Percentiles rank a stretch among this genome's conserved stretches.
phyloP scores from a whole-genome alignment of 2,113 vertebrate species.

The Mobula hypostoma region DNA sequence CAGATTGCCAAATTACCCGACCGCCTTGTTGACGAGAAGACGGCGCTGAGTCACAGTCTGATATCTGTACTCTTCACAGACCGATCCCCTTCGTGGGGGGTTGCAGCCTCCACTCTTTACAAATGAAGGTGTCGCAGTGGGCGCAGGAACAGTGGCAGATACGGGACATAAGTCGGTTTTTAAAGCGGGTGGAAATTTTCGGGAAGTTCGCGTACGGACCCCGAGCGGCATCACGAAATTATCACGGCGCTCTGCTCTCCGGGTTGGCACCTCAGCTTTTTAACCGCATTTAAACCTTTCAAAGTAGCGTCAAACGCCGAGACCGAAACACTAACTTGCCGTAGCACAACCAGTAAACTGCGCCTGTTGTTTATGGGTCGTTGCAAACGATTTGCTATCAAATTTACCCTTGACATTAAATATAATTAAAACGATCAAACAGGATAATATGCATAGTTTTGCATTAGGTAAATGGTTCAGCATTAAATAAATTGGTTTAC shows the following conservation, averaged over 20 bases:
- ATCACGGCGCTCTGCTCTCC: neutral
- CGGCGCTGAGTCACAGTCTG: neutral
- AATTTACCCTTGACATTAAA: neutral
- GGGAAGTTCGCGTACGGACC: neutral
- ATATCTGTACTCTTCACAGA: neutral
- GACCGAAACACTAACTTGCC: too few relatives aligned
- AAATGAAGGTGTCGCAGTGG: neutral
- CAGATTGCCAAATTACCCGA: neutral
- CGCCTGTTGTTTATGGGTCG: neutral
- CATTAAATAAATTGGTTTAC: too few relatives aligned
- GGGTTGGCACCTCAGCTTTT: neutral
- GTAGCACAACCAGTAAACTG: neutral
- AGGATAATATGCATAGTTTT: neutral
- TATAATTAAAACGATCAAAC: neutral
- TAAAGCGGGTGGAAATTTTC: neutral
- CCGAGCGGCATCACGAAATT: neutral
- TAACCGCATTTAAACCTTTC: neutral
- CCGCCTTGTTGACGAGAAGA: neutral
- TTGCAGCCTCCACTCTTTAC: neutral
- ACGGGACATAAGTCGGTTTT: neutral
- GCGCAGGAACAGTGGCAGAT: neutral
- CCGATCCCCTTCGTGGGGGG: neutral
- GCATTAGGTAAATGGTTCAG: neutral
- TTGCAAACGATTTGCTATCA: neutral
- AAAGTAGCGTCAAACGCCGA: neutral